Evolutionary conservation across 2,113 vertebrate genomes (phyloP), one percentile per base, ranked within the genome.

Genomic region (Boleophthalmus pectinirostris): DNA sequence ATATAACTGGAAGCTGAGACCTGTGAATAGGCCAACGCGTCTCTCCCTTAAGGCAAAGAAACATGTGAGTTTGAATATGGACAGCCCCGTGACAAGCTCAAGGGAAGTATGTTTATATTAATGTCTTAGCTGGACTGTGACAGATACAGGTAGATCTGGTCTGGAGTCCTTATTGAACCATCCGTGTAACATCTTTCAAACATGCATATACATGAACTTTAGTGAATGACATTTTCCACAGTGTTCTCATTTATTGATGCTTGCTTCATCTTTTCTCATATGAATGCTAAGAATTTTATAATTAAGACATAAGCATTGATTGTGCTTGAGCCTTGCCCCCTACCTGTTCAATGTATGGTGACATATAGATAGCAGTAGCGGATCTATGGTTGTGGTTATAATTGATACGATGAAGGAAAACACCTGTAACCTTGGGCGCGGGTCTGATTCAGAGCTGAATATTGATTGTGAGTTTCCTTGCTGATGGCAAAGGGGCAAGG

Each of bases 391-490:
- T 53, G 70, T 66, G 66, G 89, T 85, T 80, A 86, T 86, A 86
- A 90, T 91, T 84, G 86, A 90, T 90, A 83, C 81, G 80, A 69
- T 47, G 72, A 74, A 68, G 79, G 77, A 73, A 82, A 79, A 73
- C 71, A 77, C 78, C 67, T 81, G 84, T 85, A 89, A 91, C 89
- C 90, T 92, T 90, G 91, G 86, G 69, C 78, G 60, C 47, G 74
- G 71, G 73, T 82, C 72, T 79, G 73, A 75, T 81, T 81, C 77
- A 24, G 82, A 74, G 70, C 78, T 78, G 83, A 89, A 90, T 89
- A 92, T 91, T 90, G 91, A 91, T 90, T 88, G 67, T 1, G 67
- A 85, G 81, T 91, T 90, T 87, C 89, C 84, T 92, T 92, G 92
- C 89, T 91, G 80, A 82, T 91, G 91, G 89, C 85, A 69, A 92